Evolutionary conservation across 2,113 vertebrate species (phyloP).

Genomic region (Vimba vimba): DNA sequence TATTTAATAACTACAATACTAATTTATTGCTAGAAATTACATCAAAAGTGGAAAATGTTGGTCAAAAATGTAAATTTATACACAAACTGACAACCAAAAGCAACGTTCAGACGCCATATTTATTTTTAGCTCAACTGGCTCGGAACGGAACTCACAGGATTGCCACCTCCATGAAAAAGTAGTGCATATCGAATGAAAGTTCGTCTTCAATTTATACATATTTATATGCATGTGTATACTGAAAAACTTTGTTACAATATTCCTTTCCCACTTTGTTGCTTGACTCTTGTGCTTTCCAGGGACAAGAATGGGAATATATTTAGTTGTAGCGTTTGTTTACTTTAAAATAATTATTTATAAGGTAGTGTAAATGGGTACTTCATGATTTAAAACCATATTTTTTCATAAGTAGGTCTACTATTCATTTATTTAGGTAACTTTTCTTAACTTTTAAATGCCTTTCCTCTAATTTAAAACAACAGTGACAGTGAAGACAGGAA

Average conservation of each 20-base stretch:
- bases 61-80: not conserved
- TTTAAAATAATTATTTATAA: not conserved
- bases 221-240: not conserved
- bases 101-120: not conserved
- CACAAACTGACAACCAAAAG: not conserved
- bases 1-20: not conserved
- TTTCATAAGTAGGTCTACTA: not conserved
- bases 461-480: not conserved
- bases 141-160: not conserved
- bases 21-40: not conserved
- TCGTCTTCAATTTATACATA: no score
- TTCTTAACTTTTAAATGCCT: not conserved
- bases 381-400: not conserved
- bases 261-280: not conserved
- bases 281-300: no score
- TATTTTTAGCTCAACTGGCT: not conserved
- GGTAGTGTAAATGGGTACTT: not conserved
- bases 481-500: constrained; percentile 6
- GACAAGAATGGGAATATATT: not conserved
- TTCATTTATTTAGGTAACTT: not conserved
- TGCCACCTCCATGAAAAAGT: no score
- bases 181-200: no score
- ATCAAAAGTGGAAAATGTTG: not conserved
- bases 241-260: not conserved
- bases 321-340: not conserved